Percentiles rank a stretch among this genome's conserved stretches.
Evolutionary conservation across 2,113 vertebrate species (phyloP).

Genomic region (Mirza zaza): DNA sequence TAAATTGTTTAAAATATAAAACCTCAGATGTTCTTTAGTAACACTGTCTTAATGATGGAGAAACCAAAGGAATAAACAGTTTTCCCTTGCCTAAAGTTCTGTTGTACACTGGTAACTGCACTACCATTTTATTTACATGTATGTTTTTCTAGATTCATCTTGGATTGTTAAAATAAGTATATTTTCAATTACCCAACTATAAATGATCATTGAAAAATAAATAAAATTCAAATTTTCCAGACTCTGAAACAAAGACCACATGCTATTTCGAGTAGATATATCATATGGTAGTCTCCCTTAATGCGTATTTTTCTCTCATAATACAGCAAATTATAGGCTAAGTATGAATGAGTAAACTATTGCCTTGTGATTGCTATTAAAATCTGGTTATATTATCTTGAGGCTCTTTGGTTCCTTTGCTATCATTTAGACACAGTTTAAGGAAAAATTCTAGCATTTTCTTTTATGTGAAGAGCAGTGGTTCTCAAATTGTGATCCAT

Average conservation of each 20-base stretch:
- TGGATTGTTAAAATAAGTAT: background rate
- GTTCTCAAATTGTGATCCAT: background rate
- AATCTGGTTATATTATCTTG: background rate
- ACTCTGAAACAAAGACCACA: slow-evolving; percentile 6
- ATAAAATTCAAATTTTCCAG: background rate
- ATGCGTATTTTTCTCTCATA: background rate
- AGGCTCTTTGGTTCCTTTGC: background rate
- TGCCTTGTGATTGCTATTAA: background rate
- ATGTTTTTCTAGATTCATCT: slow-evolving; percentile 9
- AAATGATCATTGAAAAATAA: slow-evolving; percentile 27
- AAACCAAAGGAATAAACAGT: background rate
- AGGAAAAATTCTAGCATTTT: background rate
- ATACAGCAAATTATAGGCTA: background rate
- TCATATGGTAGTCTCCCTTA: background rate
- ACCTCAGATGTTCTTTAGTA: background rate
- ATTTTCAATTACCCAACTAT: background rate
- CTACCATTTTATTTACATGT: background rate
- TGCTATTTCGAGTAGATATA: background rate
- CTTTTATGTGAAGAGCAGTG: background rate
- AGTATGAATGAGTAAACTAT: background rate
- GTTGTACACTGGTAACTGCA: background rate
- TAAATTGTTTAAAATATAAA: background rate
- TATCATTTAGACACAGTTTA: background rate
- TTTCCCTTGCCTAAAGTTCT: background rate
- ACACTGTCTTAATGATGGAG: background rate